Conservation (phyloP, 2,888 invertebrate genomes). For the Trachelus troglodyta region DNA sequence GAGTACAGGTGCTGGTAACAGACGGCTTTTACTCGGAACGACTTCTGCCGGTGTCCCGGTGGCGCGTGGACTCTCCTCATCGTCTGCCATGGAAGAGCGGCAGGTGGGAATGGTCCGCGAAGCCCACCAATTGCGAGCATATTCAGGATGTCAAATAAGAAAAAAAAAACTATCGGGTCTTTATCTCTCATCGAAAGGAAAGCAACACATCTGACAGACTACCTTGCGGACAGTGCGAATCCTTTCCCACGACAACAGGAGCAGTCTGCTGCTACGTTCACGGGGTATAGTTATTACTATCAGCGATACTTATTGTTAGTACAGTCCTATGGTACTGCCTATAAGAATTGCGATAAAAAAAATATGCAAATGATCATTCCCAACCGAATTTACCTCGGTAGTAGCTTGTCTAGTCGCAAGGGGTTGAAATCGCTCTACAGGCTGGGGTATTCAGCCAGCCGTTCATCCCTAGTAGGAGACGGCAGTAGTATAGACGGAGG, state of each 20-base stretch:
- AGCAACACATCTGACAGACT: background rate
- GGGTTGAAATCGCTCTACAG: background rate
- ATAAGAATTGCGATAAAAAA: background rate
- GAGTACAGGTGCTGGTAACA: slow-evolving; percentile 44
- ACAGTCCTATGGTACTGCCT: background rate
- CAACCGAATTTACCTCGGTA: background rate
- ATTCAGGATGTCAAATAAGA: slow-evolving; percentile 16
- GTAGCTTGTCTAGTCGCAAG: background rate
- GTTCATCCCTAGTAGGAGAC: background rate
- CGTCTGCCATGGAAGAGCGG: slow-evolving; percentile 32
- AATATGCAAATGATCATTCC: background rate
- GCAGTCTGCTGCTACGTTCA: background rate
- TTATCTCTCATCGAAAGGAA: slow-evolving; percentile 1
- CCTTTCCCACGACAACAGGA: background rate
- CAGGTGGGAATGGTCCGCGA: slow-evolving; percentile 41
- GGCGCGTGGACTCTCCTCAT: slow-evolving; percentile 1
- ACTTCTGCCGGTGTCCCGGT: background rate
- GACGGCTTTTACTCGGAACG: slow-evolving; percentile 33
- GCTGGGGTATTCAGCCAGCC: background rate
- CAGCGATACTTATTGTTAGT: background rate
- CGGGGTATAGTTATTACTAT: background rate
- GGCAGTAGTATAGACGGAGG: background rate
- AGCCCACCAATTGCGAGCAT: slow-evolving; percentile 40
- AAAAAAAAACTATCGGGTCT: background rate
- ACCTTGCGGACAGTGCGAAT: background rate